phyloP scores from a whole-genome alignment of 92 coral and sea anemone genomes.

The Hydrozoanthus gracilis region DNA sequence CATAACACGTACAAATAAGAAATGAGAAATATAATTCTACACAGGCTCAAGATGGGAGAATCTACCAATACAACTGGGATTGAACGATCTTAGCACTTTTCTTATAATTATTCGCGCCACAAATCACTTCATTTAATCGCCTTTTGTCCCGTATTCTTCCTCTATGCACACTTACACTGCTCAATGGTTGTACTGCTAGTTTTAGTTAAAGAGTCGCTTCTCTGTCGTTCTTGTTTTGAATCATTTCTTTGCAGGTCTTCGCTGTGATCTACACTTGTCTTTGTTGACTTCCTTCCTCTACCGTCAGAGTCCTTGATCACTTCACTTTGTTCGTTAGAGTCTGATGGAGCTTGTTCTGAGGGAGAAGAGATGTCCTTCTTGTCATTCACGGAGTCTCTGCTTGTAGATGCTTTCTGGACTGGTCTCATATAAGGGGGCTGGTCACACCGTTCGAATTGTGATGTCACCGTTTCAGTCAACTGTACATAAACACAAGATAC shows the following conservation, averaged over 20 bases:
- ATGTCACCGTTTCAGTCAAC: slow-evolving; percentile 97
- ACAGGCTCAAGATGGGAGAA: too few relatives aligned
- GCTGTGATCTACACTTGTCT: slow-evolving; percentile 31
- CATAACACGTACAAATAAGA: too few relatives aligned
- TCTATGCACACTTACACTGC: slow-evolving; percentile 25
- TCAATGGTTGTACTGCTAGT: slow-evolving; percentile 8
- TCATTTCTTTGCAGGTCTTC: slow-evolving; percentile 49
- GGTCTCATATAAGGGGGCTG: slow-evolving; percentile 90
- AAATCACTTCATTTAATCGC: neutral
- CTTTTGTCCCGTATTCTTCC: neutral
- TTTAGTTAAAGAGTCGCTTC: slow-evolving; percentile 34
- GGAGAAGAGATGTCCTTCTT: slow-evolving; percentile 8
- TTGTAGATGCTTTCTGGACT: slow-evolving; percentile 71
- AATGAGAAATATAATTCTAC: too few relatives aligned
- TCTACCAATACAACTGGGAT: too few relatives aligned
- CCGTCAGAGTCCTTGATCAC: slow-evolving; percentile 1
- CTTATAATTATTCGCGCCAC: neutral
- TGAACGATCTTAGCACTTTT: too few relatives aligned
- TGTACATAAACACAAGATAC: neutral
- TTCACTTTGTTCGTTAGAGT: slow-evolving; percentile 2
- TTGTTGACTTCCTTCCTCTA: slow-evolving; percentile 4
- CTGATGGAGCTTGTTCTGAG: neutral
- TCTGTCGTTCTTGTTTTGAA: slow-evolving; percentile 40
- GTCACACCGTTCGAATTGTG: slow-evolving; percentile 97
- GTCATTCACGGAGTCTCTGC: slow-evolving; percentile 85